Conservation (phyloP, 23 tunicate genomes). For the Oikopleura albicans region DNA sequence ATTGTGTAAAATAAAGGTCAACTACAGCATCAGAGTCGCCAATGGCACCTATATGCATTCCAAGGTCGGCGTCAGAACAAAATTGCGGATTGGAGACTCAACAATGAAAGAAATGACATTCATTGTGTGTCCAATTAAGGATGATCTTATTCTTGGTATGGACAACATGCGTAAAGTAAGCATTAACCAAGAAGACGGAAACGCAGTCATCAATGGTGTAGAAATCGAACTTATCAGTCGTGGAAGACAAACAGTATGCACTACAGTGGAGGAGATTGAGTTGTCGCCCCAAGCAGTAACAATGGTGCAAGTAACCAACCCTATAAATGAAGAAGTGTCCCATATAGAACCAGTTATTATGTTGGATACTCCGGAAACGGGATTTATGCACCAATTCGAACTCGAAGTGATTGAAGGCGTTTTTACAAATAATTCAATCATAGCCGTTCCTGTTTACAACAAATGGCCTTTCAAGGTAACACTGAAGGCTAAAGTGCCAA, state of each 20-base stretch:
- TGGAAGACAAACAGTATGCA: no score
- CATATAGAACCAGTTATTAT: neutral
- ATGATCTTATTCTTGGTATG: neutral
- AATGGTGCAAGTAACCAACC: no score
- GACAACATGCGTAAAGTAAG: neutral
- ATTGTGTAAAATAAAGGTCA: neutral
- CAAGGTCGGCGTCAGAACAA: neutral
- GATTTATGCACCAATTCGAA: no score
- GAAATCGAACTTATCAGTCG: neutral
- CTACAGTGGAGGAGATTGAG: no score
- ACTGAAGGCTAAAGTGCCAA: neutral
- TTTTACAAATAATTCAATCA: neutral
- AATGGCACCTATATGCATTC: neutral
- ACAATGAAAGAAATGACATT: no score
- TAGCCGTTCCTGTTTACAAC: neutral
- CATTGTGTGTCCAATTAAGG: neutral
- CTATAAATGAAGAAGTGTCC: no score
- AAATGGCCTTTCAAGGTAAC: neutral
- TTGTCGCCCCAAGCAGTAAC: no score
- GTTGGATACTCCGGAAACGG: neutral
- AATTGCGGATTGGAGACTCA: neutral
- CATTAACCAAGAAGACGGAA: neutral
- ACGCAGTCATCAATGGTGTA: neutral
- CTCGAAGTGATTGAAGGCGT: no score
- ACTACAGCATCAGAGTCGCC: neutral